Evolutionary conservation across 1,140 invertebrate genomes (phyloP).

Genomic region (Nomia melanderi): DNA sequence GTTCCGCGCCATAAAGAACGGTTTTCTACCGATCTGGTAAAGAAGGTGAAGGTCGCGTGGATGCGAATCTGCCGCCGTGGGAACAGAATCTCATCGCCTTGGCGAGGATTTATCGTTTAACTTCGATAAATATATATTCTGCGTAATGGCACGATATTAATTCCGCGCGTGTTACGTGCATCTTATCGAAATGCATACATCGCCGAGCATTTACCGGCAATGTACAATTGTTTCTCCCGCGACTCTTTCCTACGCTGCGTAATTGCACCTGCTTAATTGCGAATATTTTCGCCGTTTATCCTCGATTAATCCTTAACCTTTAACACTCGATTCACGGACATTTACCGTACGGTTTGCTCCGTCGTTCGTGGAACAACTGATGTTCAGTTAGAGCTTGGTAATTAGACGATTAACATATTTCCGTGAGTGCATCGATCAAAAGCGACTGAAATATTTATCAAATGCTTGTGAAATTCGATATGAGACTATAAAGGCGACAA

Average conservation of each 20-base stretch:
- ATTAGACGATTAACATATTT: no score
- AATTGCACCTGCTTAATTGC: background rate
- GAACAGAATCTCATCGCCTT: constrained; percentile 16
- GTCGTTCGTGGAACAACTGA: no score
- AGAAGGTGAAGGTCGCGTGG: constrained; percentile 60
- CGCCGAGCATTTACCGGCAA: background rate
- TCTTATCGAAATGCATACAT: background rate
- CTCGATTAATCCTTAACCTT: background rate
- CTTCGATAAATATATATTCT: background rate
- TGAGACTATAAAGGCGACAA: no score
- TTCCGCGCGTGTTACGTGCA: background rate
- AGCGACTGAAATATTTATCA: no score
- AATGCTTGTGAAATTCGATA: no score
- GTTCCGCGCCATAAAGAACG: constrained; percentile 15
- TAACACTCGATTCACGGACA: no score
- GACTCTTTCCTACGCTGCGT: background rate
- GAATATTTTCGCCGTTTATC: background rate
- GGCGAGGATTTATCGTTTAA: background rate
- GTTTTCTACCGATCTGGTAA: constrained; percentile 29
- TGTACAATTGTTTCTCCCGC: background rate
- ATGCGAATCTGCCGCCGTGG: constrained; percentile 37
- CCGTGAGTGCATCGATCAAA: no score
- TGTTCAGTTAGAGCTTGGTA: no score
- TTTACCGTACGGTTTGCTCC: no score
- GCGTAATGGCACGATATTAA: background rate